phyloP scores from a whole-genome alignment of 2,113 vertebrate species.

The chimpanzee (Pan troglodytes) region DNA sequence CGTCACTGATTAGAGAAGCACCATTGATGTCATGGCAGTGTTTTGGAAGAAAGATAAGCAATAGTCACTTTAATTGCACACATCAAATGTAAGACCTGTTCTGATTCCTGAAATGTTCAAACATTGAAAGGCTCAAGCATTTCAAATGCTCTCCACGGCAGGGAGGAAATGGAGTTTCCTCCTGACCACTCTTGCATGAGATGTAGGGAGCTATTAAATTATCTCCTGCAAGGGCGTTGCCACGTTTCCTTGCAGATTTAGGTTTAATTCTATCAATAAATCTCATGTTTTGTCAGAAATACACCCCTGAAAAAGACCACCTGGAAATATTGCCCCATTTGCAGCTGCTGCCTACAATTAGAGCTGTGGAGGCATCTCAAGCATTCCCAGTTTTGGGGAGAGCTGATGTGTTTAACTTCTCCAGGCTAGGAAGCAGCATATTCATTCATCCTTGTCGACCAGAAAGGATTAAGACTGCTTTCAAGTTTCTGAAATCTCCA shows the following conservation, averaged over 20 bases:
- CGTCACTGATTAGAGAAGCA: neutral
- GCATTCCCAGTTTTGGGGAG: neutral
- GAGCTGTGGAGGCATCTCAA: neutral
- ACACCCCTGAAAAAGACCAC: neutral
- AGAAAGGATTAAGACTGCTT: conserved; percentile 46
- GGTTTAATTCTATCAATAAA: neutral
- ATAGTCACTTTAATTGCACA: neutral
- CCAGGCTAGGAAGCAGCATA: neutral
- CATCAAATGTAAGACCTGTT: neutral
- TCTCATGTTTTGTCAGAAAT: neutral
- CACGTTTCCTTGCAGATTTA: neutral
- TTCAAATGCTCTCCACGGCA: neutral
- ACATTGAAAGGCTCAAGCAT: neutral
- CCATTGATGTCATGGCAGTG: fast-evolving
- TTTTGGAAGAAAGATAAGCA: neutral
- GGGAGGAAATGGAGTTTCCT: neutral
- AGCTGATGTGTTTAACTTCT: neutral
- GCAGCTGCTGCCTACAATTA: neutral
- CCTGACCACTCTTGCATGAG: neutral
- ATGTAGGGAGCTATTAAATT: neutral
- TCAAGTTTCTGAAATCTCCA: conserved; percentile 15
- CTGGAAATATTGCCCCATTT: neutral
- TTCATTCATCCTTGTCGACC: conserved; percentile 10
- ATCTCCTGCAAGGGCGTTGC: neutral
- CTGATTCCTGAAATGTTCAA: neutral